Evolutionary conservation across 2,797 vertebrate species (phyloP), one percentile per base, ranked within the genome.

Genomic region (Lagodon rhomboides): DNA sequence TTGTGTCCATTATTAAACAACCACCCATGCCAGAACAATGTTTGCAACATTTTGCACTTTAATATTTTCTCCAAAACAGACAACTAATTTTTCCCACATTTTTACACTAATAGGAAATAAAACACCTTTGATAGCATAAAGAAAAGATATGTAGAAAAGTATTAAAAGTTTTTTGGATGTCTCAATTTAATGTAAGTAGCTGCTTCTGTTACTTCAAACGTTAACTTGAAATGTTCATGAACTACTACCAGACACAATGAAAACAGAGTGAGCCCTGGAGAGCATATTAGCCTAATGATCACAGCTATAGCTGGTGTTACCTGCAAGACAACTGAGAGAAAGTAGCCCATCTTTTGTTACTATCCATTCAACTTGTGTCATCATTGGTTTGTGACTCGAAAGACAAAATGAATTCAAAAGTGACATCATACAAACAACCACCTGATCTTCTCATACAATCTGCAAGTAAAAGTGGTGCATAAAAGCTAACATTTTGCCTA

Each of bases 131-230:
- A 94, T 92, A 92, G 93, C 92, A 91, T 93, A 94, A 95, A 94
- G 93, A 92, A 94, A 94, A 93, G 82, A 92, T 92, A 95, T 95
- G 94, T 95, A 95, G 92, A 95, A 96, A 95, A 95, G 95, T 95
- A 94, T 95, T 95, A 93, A 94, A 95, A 94, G 87, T 93, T 90
- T 92, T 38, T 93, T 90, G 90, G 92, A 94, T 93, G 93, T 89
- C 82, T 91, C 73, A 90, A 87, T 93, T 92, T 91, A 93, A 94
- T 93, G 89, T 73, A 91, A 91, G 85, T 90, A 94, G 93, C 91
- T 93, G 94, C 90, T 90, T 95, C 70, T 87, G 87, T 94, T 93
- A 93, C 82, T 85, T 88, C 87, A 85, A 87, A 92, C 62, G 62
- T 90, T 91, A 92, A 73, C 79, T 87, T 82, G 85, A 93, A 92